Conservation (phyloP, 2,797 vertebrate species). For the Yasuhikotakia modesta region DNA sequence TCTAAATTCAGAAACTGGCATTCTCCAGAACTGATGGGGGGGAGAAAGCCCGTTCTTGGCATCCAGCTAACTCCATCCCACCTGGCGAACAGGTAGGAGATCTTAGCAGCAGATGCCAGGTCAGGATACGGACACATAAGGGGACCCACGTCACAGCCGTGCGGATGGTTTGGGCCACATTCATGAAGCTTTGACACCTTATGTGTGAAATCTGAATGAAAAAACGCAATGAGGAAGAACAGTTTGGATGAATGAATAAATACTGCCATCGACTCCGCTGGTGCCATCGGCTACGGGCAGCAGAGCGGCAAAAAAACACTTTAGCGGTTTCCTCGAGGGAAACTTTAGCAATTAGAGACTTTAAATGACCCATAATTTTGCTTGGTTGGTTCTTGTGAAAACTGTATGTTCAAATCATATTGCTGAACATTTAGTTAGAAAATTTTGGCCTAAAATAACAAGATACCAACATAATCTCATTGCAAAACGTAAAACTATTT, state of each 20-base stretch:
- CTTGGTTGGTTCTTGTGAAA: background rate
- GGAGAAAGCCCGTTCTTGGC: conserved; percentile 67
- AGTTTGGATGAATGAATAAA: conserved; percentile 39
- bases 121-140: conserved; percentile 47
- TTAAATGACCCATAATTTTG: conserved; percentile 17
- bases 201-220: conserved; percentile 39
- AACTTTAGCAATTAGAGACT: conserved; percentile 7
- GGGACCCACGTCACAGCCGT: conserved; percentile 50
- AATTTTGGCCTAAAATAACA: too few relatives aligned
- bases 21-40: conserved; percentile 77
- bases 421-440: too few relatives aligned
- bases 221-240: conserved; percentile 9
- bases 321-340: background rate
- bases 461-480: too few relatives aligned
- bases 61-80: conserved; percentile 70
- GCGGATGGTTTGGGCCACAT: background rate
- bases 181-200: conserved; percentile 38
- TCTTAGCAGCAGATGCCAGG: conserved; percentile 40
- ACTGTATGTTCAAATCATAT: background rate
- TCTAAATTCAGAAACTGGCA: conserved; percentile 73
- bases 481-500: too few relatives aligned
- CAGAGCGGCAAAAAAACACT: conserved; percentile 1
- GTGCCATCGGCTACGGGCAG: conserved; percentile 7
- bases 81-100: conserved; percentile 45
- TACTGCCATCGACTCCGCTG: background rate